Evolutionary conservation across 2,797 vertebrate genomes (phyloP).

Genomic region (Galago senegalensis): DNA sequence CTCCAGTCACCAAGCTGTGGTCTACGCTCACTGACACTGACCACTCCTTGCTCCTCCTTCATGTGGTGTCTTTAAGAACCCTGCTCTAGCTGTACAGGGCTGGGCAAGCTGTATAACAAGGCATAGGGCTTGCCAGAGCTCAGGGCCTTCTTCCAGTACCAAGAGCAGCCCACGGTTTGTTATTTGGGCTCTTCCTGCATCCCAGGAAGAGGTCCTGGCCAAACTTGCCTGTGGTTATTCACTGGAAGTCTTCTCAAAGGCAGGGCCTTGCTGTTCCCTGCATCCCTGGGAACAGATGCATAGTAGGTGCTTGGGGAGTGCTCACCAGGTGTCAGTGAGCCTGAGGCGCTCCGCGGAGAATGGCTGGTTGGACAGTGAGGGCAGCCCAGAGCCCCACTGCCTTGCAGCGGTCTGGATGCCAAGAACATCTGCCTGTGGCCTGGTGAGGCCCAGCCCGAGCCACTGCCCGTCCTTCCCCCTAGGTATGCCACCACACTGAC

Average conservation of each 20-base stretch:
- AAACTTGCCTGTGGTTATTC: neutral
- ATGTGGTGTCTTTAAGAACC: neutral
- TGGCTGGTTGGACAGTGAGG: neutral
- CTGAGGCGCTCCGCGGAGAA: rapidly evolving
- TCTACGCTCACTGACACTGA: neutral
- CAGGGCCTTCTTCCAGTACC: neutral
- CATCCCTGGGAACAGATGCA: neutral
- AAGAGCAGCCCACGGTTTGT: neutral
- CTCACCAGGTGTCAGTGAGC: no score
- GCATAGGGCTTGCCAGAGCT: neutral
- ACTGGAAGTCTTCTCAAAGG: neutral
- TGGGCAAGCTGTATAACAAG: neutral
- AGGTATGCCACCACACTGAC: constrained; percentile 96
- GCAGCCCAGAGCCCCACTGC: neutral
- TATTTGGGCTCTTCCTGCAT: neutral
- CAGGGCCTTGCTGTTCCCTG: neutral
- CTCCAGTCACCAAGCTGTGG: neutral
- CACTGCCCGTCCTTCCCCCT: rapidly evolving
- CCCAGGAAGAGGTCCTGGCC: neutral
- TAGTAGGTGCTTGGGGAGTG: neutral
- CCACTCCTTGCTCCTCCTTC: neutral
- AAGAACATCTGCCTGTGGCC: neutral
- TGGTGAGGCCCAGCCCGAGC: neutral
- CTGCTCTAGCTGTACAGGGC: neutral
- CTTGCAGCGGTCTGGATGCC: no score